These are phyloP conservation scores for Sibirionetta formosa DNA, from an alignment of 2,797 vertebrate species.

Conservation along the genomic window DNA sequence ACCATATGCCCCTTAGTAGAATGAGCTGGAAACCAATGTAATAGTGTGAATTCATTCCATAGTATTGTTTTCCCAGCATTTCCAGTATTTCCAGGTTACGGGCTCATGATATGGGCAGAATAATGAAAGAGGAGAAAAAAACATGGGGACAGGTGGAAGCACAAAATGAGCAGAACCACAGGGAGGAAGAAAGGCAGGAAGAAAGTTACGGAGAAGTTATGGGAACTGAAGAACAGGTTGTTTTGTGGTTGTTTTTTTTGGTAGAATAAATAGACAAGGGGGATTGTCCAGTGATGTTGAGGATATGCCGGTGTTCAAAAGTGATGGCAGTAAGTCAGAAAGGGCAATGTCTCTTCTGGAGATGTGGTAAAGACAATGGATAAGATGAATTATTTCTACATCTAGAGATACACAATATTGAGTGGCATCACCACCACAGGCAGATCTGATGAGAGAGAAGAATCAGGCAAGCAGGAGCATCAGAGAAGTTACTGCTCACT, in stretches of 20 bases:
- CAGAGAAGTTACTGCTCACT: not conserved
- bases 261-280: not conserved
- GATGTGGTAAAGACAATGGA: not conserved
- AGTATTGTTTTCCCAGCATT: not conserved
- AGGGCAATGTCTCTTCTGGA: not conserved
- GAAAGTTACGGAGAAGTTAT: not conserved
- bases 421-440: not conserved
- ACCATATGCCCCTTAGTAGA: not conserved
- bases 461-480: not conserved
- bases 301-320: not conserved
- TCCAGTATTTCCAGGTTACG: rapidly evolving
- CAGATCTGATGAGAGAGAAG: not conserved
- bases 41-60: not conserved
- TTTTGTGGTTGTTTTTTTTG: too few relatives aligned
- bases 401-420: not conserved
- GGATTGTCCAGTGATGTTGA: not conserved
- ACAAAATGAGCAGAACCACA: not conserved
- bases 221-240: not conserved
- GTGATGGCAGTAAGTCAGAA: not conserved
- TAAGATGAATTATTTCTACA: not conserved
- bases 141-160: not conserved
- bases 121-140: not conserved
- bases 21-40: not conserved
- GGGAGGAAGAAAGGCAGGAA: not conserved
- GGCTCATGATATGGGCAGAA: not conserved